Percentiles rank a stretch among this genome's conserved stretches.
These are phyloP conservation scores for Calycopis cecrops DNA, from an alignment of 1,140 invertebrate genomes.

Conservation along the genomic window DNA sequence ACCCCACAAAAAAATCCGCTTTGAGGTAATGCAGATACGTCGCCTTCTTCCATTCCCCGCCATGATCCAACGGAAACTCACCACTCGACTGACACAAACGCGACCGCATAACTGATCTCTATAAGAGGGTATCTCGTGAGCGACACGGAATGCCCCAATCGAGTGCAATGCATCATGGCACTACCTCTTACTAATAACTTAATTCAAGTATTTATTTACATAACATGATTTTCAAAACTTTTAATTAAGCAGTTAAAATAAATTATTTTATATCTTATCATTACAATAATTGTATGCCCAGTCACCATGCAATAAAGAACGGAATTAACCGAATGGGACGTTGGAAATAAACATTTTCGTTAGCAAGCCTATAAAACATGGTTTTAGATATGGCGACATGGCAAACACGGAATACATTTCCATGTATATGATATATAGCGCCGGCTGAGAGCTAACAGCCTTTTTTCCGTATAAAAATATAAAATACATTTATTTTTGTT, in stretches of 20 bases:
- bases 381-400: slow-evolving; percentile 17
- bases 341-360: slow-evolving; percentile 18
- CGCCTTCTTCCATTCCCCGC: too few relatives aligned
- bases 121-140: too few relatives aligned
- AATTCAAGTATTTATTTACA: too few relatives aligned
- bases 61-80: too few relatives aligned
- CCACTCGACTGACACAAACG: too few relatives aligned
- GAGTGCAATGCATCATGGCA: too few relatives aligned
- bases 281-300: background rate
- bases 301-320: slow-evolving; percentile 12
- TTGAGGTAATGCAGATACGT: too few relatives aligned
- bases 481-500: background rate
- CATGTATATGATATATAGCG: slow-evolving; percentile 11
- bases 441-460: background rate
- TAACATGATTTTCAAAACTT: background rate
- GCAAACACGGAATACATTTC: slow-evolving; percentile 19
- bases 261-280: slow-evolving; percentile 6
- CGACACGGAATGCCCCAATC: too few relatives aligned
- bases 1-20: too few relatives aligned
- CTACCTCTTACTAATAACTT: too few relatives aligned
- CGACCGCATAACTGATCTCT: too few relatives aligned
- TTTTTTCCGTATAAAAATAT: slow-evolving; percentile 9
- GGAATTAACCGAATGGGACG: slow-evolving; percentile 20
- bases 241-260: background rate
- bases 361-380: slow-evolving; percentile 19